Evolutionary conservation across 2,888 invertebrate genomes (phyloP), one percentile per base, ranked within the genome.

Genomic region (Melolontha melolontha): DNA sequence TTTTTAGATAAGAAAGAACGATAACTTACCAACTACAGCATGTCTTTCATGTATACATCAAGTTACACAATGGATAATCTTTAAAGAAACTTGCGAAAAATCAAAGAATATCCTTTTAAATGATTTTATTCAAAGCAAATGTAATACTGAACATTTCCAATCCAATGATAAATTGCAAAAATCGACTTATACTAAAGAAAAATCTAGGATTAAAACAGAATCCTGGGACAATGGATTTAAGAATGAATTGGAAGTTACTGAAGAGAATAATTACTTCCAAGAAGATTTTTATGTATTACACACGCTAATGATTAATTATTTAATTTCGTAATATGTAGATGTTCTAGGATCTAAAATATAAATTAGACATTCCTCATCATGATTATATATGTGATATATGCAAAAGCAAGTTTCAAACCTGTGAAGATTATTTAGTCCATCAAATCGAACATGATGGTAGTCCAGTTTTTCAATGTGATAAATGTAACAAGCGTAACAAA

Each of bases 351-450:
- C 69, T 70, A 17, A 65, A 71, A 44, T 54, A 69, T 41, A 69
- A 72, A 64, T 55, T 67, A 16, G 70, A 70, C 14, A n/a, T 73
- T 11, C 17, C 50, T 17, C 65, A 67, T 67, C 69, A 68, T 51
- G 62, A 52, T 41, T 78, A 78, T 52, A 68, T 64, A 67, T 79
- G 78, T 70, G 76, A 76, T 16, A 77, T 79, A 67, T 79, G 79
- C 64, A 57, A 44, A 55, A 29, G 64, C 10, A 68, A 74, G 64
- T 76, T 77, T 49, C 70, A 74, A 39, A 73, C 68, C 42, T 75
- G 76, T 63, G 70, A 77, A 22, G 75, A 77, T 11, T 77, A 76
- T 66, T 71, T 79, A 40, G 79, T 79, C 64, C 79, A 79, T 71
- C 79, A 79, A 64, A 59, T 70, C 16, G 57, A 44, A 50, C 79